Evolutionary conservation across 2,888 invertebrate species (phyloP), one percentile per base, ranked within the genome.

Genomic region (Epinotia brunnichana): DNA sequence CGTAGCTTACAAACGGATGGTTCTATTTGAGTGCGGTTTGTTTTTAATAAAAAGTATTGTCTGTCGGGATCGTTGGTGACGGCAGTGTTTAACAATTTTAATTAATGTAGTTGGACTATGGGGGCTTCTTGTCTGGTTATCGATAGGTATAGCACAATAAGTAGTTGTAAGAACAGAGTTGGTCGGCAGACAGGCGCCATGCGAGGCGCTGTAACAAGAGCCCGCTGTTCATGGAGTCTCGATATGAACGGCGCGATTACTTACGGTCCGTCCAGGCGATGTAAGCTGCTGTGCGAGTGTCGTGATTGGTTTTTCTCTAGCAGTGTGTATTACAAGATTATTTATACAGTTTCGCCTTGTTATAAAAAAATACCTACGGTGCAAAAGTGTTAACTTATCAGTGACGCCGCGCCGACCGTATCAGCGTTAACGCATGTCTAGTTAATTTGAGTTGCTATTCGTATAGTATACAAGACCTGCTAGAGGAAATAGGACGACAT

Each of bases 151-250:
- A 66, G n/a, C n/a, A 39, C 41, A 66, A 21, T 48, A 39, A 53
- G 66, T 66, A 66, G 5, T 66, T 66, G 54, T 56, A 15, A 21
- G n/a, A 21, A 24, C n/a, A 21, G 21, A 56, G 66, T 41, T 66
- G 59, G n/a, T 48, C 71, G 71, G 62, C 71, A 67, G 69, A 60
- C 70, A 21, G 69, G 74, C 75, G 73, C 73, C 87, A 76, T 72
- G 75, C 77, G 19, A 13, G 75, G 69, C 72, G 78, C 74, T 75
- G 73, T 76, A 80, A 91, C 87, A 91, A 90, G 85, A 84, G 83
- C 79, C 79, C 84, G 83, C 89, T 92, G 90, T 91, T 90, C 85
- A 81, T 80, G 76, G 78, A 79, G 81, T 78, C 82, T 81, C 82
- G 78, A 83, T 85, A 80, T 80, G 83, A 87, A 82, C 79, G 78